Conservation (phyloP, 2,888 invertebrate species). For the Chymomyza amoena region DNA sequence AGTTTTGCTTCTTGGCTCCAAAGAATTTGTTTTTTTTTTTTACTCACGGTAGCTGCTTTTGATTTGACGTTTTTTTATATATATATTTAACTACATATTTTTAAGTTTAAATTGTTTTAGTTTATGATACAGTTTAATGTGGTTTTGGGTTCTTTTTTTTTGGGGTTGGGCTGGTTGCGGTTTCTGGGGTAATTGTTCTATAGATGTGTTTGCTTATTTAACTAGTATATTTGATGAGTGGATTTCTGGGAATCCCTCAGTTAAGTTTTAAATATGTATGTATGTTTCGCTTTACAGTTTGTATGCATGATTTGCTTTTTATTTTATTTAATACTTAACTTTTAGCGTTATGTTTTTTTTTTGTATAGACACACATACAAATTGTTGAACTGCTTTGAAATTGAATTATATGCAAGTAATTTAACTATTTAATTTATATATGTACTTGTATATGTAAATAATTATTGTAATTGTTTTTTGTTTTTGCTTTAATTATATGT, state of each 20-base stretch:
- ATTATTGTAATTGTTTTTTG: constrained; percentile 20
- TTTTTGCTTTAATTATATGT: constrained; percentile 35
- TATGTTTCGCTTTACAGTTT: constrained; percentile 31
- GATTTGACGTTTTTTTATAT: constrained; percentile 29
- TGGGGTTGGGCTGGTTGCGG: constrained; percentile 42
- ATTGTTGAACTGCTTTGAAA: constrained; percentile 39
- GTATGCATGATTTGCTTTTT: constrained; percentile 56
- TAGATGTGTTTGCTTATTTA: constrained; percentile 61
- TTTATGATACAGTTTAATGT: constrained; percentile 54
- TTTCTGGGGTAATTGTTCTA: constrained; percentile 61
- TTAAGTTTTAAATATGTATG: constrained; percentile 38
- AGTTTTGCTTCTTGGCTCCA: constrained; percentile 65
- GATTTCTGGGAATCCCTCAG: not conserved
- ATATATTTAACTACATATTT: constrained; percentile 55
- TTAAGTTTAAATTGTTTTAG: constrained; percentile 56
- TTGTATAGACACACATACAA: constrained; percentile 57
- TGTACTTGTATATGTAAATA: constrained; percentile 24
- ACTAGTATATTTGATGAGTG: constrained; percentile 50
- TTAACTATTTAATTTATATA: constrained; percentile 49
- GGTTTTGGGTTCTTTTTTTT: constrained; percentile 8
- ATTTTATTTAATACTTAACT: constrained; percentile 65
- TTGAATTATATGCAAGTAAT: constrained; percentile 52
- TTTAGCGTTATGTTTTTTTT: constrained; percentile 44
- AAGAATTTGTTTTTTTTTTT: constrained; percentile 37
- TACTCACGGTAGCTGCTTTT: constrained; percentile 17